Evolutionary conservation across 2,797 vertebrate genomes (phyloP).

Genomic region (Sphaeramia orbicularis): DNA sequence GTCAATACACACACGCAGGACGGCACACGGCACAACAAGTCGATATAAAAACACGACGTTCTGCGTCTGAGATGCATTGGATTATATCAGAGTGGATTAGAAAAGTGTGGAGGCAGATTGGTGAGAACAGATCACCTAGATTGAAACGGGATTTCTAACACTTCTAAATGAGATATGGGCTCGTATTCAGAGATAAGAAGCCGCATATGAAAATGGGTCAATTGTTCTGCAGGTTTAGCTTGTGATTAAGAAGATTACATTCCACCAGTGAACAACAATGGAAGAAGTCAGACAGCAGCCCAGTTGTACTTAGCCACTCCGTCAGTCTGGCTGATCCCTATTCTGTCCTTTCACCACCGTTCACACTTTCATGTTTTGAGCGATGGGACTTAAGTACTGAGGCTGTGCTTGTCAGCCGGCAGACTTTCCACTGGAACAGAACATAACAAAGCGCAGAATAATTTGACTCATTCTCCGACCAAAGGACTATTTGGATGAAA

Average conservation of each 20-base stretch:
- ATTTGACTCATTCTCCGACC: conserved; percentile 70
- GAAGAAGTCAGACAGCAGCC: conserved; percentile 70
- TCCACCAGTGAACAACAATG: conserved; percentile 75
- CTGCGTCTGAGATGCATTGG: conserved; percentile 62
- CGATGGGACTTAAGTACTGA: conserved; percentile 66
- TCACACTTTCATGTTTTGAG: conserved; percentile 70
- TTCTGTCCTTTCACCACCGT: conserved; percentile 67
- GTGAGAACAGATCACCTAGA: conserved; percentile 81
- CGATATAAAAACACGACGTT: conserved; percentile 53
- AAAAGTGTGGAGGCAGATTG: conserved; percentile 69
- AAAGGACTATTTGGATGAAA: conserved; percentile 72
- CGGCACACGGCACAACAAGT: no score
- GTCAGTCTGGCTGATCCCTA: conserved; percentile 69
- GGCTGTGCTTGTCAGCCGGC: conserved; percentile 61
- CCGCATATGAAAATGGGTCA: conserved; percentile 79
- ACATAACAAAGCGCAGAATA: conserved; percentile 66
- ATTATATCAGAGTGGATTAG: conserved; percentile 80
- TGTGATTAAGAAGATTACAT: conserved; percentile 80
- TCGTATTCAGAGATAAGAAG: conserved; percentile 72
- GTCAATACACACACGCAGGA: neutral
- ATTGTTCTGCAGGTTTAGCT: conserved; percentile 82
- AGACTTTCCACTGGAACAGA: conserved; percentile 63
- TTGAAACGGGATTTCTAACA: conserved; percentile 79
- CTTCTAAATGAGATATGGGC: conserved; percentile 82
- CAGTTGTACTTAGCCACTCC: conserved; percentile 69